Conservation (phyloP, 2,797 vertebrate species). For the Cheracebus regulus region DNA sequence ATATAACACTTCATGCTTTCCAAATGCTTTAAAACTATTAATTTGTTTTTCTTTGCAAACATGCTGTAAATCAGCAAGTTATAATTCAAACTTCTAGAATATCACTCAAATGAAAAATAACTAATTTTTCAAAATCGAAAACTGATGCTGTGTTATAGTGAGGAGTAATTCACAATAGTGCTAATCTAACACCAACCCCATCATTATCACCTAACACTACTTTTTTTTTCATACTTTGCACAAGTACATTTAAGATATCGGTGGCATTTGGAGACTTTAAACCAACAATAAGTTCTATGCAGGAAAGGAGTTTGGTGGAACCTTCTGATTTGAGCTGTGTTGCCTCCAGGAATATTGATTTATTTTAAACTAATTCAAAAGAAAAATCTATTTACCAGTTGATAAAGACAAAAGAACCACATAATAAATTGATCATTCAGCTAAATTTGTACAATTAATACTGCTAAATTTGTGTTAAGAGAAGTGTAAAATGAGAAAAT, state of each 20-base stretch:
- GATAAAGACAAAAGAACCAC: constrained; percentile 39
- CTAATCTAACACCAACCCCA: neutral
- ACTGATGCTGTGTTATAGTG: neutral
- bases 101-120: neutral
- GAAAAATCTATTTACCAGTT: constrained; percentile 62
- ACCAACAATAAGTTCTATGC: neutral
- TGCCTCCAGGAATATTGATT: constrained; percentile 58
- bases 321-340: neutral
- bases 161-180: neutral
- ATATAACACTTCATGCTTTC: neutral
- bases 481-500: constrained; percentile 12
- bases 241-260: neutral
- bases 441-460: constrained; percentile 26
- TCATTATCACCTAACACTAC: neutral
- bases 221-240: neutral
- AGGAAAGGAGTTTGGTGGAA: neutral
- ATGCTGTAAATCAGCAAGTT: constrained; percentile 19
- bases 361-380: constrained; percentile 13
- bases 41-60: constrained; percentile 31
- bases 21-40: constrained; percentile 46
- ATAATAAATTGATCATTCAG: constrained; percentile 37
- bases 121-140: neutral
- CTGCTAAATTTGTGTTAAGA: neutral
- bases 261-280: constrained; percentile 36
- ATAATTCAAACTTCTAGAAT: neutral